Evolutionary conservation across 2,113 vertebrate genomes (phyloP), one percentile per base, ranked within the genome.

Genomic region (Ginglymostoma cirratum): DNA sequence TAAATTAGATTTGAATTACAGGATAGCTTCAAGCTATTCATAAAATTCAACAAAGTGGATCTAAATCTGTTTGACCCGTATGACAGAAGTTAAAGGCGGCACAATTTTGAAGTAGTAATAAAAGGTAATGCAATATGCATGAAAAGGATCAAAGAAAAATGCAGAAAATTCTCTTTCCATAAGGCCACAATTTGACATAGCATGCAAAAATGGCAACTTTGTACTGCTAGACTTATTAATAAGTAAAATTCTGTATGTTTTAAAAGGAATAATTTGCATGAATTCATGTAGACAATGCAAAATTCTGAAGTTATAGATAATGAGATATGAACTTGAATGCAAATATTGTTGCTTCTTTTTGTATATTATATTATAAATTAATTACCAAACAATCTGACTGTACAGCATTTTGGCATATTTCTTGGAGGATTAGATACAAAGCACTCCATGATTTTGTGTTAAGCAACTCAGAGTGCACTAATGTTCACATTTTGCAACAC

Each of bases 341-440:
- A 45, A 87, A 48, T 87, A 55, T 87, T 87, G 72, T 87, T 87
- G 85, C 48, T 87, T 52, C 85, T 87, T 48, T 61, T 48, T 87
- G 23, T 48, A 52, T 55, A 55, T 48, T 34, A 14, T 0, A 45
- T 85, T 24, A 45, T 42, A 19, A 85, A 45, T 55, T 27, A 48
- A 12, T 87, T 87, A 87, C 24, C 3, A 6, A 7, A 45, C 45
- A 87, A 24, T 55, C 19, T 45, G 19, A 48, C 24, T 23, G 8
- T 24, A 87, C 23, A 52, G 42, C 23, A 48, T 45, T 85, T 87
- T 52, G 12, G 12, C 8, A 15, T n/a, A 80, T 80, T 80, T 34
- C 14, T 15, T 87, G 24, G 45, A 85, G 42, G 17, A 45, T 38
- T 85, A 42, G 45, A 87, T 48, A 85, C 19, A 87, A 87, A 24